phyloP scores from a whole-genome alignment of 2,888 invertebrate genomes.

The Drosophila ezoana region DNA sequence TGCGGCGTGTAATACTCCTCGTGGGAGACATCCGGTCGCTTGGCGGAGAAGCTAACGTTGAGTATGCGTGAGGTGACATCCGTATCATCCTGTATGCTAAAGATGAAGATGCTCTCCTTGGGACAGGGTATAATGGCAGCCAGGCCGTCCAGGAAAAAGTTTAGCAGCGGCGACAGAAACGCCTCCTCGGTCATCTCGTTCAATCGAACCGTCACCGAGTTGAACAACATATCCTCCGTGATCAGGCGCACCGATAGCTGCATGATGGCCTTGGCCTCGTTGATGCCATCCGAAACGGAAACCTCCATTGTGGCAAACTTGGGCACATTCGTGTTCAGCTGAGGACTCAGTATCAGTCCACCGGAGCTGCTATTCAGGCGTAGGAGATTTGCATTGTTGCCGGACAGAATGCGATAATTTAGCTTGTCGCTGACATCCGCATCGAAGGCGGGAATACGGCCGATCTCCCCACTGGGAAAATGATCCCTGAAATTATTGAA shows the following conservation, averaged over 20 bases:
- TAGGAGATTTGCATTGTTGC: conserved; percentile 96
- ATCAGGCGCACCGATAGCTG: conserved; percentile 95
- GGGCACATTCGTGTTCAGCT: conserved; percentile 97
- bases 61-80: conserved; percentile 94
- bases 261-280: conserved; percentile 97
- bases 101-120: conserved; percentile 95
- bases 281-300: conserved; percentile 96
- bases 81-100: conserved; percentile 96
- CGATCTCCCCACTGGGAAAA: conserved; percentile 96
- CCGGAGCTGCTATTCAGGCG: conserved; percentile 93
- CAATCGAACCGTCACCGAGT: conserved; percentile 96
- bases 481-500: conserved; percentile 98
- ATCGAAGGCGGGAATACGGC: conserved; percentile 96
- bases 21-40: conserved; percentile 91
- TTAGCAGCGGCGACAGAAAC: conserved; percentile 94
- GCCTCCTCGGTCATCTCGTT: conserved; percentile 97
- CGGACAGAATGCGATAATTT: conserved; percentile 93
- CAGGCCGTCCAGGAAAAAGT: conserved; percentile 95
- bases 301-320: conserved; percentile 97
- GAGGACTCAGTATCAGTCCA: conserved; percentile 94
- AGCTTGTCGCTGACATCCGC: conserved; percentile 96
- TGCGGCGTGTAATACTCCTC: conserved; percentile 94
- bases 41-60: conserved; percentile 97
- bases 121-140: conserved; percentile 97
- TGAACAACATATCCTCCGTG: conserved; percentile 96